Evolutionary conservation across 2,888 invertebrate genomes (phyloP), one percentile per base, ranked within the genome.

Genomic region (Heteromurus nitidus): DNA sequence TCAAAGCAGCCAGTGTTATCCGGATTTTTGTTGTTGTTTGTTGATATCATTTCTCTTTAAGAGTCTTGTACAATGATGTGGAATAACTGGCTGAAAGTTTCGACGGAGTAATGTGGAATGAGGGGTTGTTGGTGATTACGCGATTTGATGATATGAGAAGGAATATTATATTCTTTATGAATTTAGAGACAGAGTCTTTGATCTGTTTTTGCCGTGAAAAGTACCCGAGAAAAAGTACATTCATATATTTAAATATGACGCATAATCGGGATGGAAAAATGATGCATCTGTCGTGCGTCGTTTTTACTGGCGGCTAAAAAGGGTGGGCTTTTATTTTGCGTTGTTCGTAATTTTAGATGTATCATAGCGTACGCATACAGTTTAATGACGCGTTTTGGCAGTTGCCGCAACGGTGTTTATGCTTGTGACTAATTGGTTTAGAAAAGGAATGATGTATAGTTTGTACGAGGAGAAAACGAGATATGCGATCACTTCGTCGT

Each of bases 101-200:
- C n/a, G n/a, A n/a, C n/a, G n/a, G n/a, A 47, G 11, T 5, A 47
- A n/a, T 11, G 47, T 5, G 47, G 47, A 36, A 36, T 5, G 36
- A 26, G 50, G 9, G 30, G 18, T 5, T 60, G 13, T 9, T 5
- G 9, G 11, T 16, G n/a, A 68, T 30, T 20, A 30, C 0, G 30
- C 16, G 24, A 68, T 53, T 67, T 20, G 5, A 5, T 18, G 3
- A 5, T 24, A 22, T 11, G 64, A 42, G 42, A 42, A 28, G n/a
- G n/a, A n/a, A n/a, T n/a, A n/a, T n/a, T n/a, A 47, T 47, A 50
- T 67, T 28, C 36, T 72, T 72, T 72, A 72, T 55, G 58, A 72
- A 47, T 74, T 74, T 65, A 26, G 58, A 22, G 74, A 67, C 65
- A 28, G 65, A 65, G 74, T 65, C 74, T 74, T 74, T 74, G 74